Evolutionary conservation across 2,113 vertebrate species (phyloP).

Genomic region (Pachypanchax playfairii): DNA sequence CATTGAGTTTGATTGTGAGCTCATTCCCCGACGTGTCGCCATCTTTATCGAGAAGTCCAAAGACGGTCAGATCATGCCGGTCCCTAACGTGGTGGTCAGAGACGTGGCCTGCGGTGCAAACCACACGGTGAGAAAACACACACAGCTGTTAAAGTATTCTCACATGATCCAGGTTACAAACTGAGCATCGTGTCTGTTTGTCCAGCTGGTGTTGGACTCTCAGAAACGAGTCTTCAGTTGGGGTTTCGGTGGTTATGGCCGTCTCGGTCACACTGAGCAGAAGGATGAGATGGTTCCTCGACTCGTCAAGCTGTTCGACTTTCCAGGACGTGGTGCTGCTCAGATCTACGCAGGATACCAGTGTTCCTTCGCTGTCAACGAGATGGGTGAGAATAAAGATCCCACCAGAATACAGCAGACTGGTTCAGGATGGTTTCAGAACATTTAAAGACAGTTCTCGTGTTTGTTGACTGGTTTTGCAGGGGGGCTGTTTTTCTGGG

Average conservation of each 20-base stretch:
- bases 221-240: constrained; percentile 96
- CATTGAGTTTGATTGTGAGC: constrained; percentile 96
- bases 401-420: not conserved
- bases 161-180: not conserved
- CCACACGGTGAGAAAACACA: constrained; percentile 84
- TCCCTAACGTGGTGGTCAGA: constrained; percentile 93
- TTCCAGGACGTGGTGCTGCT: constrained; percentile 88
- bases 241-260: constrained; percentile 94
- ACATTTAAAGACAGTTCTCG: not conserved
- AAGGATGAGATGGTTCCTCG: constrained; percentile 97
- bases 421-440: not conserved
- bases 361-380: constrained; percentile 92
- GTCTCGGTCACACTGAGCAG: constrained; percentile 92
- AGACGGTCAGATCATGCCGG: constrained; percentile 91
- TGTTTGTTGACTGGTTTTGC: not conserved
- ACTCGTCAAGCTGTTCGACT: constrained; percentile 94
- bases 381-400: constrained; percentile 83
- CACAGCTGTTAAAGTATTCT: not conserved
- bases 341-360: constrained; percentile 92
- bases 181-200: not conserved
- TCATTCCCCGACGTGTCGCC: constrained; percentile 90
- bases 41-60: constrained; percentile 98
- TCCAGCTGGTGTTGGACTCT: constrained; percentile 90
- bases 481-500: constrained; percentile 97
- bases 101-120: constrained; percentile 91